A percentile compares a stretch with the other conserved stretches of the same genome.
These are phyloP conservation scores for Auanema freiburgensis DNA, from an alignment of 2,888 invertebrate species.

Conservation along the genomic window DNA sequence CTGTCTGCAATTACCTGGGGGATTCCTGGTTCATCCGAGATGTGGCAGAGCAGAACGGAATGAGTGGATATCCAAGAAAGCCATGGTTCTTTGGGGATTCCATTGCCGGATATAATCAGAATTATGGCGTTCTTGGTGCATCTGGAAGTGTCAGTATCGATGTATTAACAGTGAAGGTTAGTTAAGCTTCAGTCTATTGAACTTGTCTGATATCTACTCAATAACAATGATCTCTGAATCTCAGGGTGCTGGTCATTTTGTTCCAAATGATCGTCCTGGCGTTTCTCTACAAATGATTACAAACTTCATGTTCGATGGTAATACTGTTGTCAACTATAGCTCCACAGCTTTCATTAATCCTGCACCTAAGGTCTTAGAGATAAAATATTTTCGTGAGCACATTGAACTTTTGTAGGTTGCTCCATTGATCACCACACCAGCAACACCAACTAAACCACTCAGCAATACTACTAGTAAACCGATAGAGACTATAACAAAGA, in stretches of 20 bases:
- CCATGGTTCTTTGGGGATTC: constrained; percentile 48
- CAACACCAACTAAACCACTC: too few species aligned
- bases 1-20: constrained; percentile 58
- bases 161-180: constrained; percentile 51
- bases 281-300: constrained; percentile 21
- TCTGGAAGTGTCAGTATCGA: constrained; percentile 40
- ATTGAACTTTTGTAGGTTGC: background rate
- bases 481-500: too few species aligned
- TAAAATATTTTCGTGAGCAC: background rate
- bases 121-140: constrained; percentile 27
- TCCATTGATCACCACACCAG: background rate
- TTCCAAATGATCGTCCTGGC: constrained; percentile 41
- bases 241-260: constrained; percentile 43
- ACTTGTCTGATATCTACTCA: background rate
- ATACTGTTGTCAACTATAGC: background rate
- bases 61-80: constrained; percentile 18
- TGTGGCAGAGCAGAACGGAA: constrained; percentile 34
- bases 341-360: too few species aligned
- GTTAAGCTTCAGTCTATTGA: background rate
- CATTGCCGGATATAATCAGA: constrained; percentile 51
- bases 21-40: constrained; percentile 53
- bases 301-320: constrained; percentile 13
- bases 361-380: too few species aligned
- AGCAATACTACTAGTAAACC: too few species aligned
- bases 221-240: background rate